Conservation (phyloP, 2,797 vertebrate species). For the Phataginus tetradactyla region DNA sequence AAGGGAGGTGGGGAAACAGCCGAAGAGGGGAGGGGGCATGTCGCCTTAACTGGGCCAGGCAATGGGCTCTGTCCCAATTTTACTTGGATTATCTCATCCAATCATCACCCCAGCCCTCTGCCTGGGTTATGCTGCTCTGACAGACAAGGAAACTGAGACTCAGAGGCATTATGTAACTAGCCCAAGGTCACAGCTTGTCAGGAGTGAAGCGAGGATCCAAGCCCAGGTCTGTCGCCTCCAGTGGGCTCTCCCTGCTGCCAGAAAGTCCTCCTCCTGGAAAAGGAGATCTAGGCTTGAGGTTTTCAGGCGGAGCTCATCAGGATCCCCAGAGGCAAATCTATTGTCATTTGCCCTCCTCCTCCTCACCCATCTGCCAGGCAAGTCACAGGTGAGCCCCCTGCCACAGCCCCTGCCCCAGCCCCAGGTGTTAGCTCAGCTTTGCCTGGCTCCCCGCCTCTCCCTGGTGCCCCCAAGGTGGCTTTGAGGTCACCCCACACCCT, state of each 20-base stretch:
- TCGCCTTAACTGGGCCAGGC: not conserved
- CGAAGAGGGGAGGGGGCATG: not conserved
- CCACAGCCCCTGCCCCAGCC: conserved; percentile 63
- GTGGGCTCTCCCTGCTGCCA: conserved; percentile 66
- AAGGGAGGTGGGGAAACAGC: not conserved
- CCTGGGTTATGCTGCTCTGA: not conserved
- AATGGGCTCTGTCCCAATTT: not conserved
- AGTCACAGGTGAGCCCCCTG: conserved; percentile 70
- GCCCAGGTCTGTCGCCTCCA: conserved; percentile 67
- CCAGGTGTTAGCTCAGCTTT: conserved; percentile 64
- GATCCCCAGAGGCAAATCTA: conserved; percentile 73
- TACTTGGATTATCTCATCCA: not conserved
- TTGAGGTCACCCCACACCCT: conserved; percentile 72
- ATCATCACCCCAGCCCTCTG: not conserved
- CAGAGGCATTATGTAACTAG: conserved; percentile 64
- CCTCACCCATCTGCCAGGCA: conserved; percentile 75
- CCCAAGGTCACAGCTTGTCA: conserved; percentile 78
- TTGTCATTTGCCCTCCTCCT: conserved; percentile 75
- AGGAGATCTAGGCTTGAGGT: conserved; percentile 67
- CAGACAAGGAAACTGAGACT: conserved; percentile 77
- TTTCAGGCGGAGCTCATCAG: conserved; percentile 67
- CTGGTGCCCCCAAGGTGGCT: conserved; percentile 78
- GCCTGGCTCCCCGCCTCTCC: conserved; percentile 61
- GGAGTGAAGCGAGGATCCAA: conserved; percentile 65
- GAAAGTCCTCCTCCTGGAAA: conserved; percentile 63